Conservation (phyloP, 2,113 vertebrate genomes). For the Passer domesticus region DNA sequence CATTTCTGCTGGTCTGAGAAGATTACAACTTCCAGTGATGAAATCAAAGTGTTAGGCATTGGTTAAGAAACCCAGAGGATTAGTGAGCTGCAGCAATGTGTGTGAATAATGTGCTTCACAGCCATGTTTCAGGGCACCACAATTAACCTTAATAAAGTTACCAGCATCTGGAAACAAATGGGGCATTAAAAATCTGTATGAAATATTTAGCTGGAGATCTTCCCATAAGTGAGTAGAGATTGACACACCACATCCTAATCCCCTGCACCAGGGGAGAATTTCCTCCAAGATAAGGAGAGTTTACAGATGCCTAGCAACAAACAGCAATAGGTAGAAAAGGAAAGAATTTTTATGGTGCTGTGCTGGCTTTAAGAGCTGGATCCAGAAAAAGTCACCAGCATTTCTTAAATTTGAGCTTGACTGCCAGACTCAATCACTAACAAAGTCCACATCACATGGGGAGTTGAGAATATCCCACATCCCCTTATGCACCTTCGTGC, state of each 20-base stretch:
- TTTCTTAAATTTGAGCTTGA: not conserved
- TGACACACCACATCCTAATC: not conserved
- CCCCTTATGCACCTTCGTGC: not conserved
- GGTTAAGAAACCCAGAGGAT: not conserved
- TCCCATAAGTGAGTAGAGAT: not conserved
- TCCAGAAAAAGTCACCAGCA: not conserved
- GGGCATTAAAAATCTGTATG: constrained; percentile 41
- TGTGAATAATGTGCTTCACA: constrained; percentile 29
- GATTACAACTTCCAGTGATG: not conserved
- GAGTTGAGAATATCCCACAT: not conserved
- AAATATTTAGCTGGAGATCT: constrained; percentile 42
- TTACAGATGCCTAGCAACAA: not conserved
- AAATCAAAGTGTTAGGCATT: not conserved
- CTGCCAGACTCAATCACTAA: not conserved
- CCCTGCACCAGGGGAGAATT: not conserved
- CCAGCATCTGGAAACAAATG: constrained; percentile 61
- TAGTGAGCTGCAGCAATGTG: not conserved
- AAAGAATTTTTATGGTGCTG: not conserved
- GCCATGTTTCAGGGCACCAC: constrained; percentile 25
- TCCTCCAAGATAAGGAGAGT: not conserved
- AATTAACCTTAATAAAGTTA: constrained; percentile 68
- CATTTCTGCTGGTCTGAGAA: not conserved
- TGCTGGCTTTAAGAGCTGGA: not conserved
- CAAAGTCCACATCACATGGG: not conserved
- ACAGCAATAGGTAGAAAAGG: not conserved